Conservation (phyloP, 1,140 invertebrate genomes). For the Cecropterus lyciades region DNA sequence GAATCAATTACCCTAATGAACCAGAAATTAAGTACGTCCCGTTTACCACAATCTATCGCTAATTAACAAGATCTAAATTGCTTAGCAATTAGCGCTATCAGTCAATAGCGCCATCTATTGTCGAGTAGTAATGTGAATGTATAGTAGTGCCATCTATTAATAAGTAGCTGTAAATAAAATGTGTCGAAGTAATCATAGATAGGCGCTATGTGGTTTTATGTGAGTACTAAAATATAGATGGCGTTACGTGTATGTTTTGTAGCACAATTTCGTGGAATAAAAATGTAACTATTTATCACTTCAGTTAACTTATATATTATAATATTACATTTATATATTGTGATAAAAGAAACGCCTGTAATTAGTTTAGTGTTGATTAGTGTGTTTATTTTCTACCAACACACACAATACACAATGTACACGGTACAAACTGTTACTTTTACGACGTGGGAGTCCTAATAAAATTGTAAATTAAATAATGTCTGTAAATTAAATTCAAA, state of each 20-base stretch:
- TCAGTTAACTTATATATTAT: too few relatives aligned
- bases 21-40: constrained; percentile 32
- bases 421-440: too few relatives aligned
- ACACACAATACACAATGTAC: too few relatives aligned
- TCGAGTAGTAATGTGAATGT: not conserved
- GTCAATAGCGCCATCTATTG: constrained; percentile 2
- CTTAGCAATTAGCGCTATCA: constrained; percentile 13
- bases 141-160: constrained; percentile 7
- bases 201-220: not conserved
- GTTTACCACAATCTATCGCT: constrained; percentile 29
- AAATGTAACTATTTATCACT: not conserved
- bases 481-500: too few relatives aligned
- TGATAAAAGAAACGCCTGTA: too few relatives aligned
- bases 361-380: too few relatives aligned
- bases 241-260: not conserved
- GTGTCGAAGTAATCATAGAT: not conserved
- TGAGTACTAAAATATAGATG: constrained; percentile 7
- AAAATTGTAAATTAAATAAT: too few relatives aligned
- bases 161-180: not conserved
- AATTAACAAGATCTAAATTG: constrained; percentile 32
- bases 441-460: too few relatives aligned
- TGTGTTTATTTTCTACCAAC: too few relatives aligned
- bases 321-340: too few relatives aligned
- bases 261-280: not conserved
- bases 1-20: constrained; percentile 34